Base-by-base conservation (phyloP, 2,888 invertebrate genomes). In the Bhutanitis thaidina region DNA sequence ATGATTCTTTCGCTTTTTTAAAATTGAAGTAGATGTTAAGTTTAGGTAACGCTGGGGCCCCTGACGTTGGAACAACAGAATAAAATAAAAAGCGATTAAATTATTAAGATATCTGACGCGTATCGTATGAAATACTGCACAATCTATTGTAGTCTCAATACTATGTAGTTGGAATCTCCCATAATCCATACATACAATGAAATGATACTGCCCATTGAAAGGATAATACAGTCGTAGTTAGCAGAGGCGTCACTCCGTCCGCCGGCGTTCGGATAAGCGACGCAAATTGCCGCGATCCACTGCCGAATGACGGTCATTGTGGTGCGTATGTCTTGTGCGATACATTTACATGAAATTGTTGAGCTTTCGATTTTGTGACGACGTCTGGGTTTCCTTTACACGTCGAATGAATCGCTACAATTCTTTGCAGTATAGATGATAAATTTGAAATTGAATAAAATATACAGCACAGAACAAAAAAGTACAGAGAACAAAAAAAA, bases 241-340 rank as follows among this genome's bases (percentile, higher is more conserved):
- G 34, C 15, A 16, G 43, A 43, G 12, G 12, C 10, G 34, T 43
- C 43, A 34, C 47, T 25, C 14, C 29, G 44, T 44, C 38, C 51
- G 51, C 55, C 61, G 62, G 63, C 64, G 55, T 61, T 58, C 58
- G 62, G 64, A 61, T 69, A 67, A 70, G 64, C 66, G 72, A 30
- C 27, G 54, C 57, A 62, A 67, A 65, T 67, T 59, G 64, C 57
- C 54, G 54, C 56, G 56, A 58, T 63, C 60, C 61, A 54, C 45
- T 27, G 56, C 16, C 58, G 66, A 71, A 69, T 67, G 47, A 64
- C 62, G 43, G 61, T 57, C 66, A 71, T 70, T 71, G 68, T 61
- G 49, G 29, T 44, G 55, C 56, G 58, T 60, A 61, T 65, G 64
- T 61, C 68, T 64, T 61, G 34, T 34, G 34, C 34, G 44, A 41